These are phyloP conservation scores for Tachysurus fulvidraco DNA, from an alignment of 2,113 vertebrate species.

Conservation along the genomic window DNA sequence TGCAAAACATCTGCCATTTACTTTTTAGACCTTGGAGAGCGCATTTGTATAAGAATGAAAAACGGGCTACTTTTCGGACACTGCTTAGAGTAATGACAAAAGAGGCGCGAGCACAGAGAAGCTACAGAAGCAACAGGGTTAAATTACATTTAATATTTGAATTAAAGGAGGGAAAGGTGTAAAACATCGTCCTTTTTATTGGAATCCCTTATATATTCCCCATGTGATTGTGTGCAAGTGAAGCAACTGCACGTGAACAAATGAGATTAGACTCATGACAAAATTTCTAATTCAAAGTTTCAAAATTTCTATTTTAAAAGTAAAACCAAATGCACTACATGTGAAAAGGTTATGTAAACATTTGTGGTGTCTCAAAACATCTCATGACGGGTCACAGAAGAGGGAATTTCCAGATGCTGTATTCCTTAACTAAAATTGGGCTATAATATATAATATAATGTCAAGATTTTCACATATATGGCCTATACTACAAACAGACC, in stretches of 20 bases:
- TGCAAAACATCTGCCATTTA: conserved; percentile 84
- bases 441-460: neutral
- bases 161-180: neutral
- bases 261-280: too few relatives aligned
- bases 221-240: neutral
- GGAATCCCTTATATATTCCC: too few relatives aligned
- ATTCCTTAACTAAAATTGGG: neutral
- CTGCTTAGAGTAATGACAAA: conserved; percentile 59
- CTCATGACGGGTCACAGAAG: neutral
- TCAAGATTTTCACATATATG: neutral
- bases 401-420: neutral
- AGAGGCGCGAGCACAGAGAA: conserved; percentile 36
- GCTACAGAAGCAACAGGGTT: neutral
- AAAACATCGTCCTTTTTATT: neutral
- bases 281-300: neutral
- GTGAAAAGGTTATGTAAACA: neutral
- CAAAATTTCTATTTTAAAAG: neutral
- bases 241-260: neutral
- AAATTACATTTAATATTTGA: neutral
- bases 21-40: conserved; percentile 62
- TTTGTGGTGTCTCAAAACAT: neutral
- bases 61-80: conserved; percentile 53
- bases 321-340: neutral
- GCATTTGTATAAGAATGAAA: conserved; percentile 75
- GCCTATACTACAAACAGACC: neutral